Base-by-base conservation (phyloP, 1,140 invertebrate genomes). In the Bombus impatiens region DNA sequence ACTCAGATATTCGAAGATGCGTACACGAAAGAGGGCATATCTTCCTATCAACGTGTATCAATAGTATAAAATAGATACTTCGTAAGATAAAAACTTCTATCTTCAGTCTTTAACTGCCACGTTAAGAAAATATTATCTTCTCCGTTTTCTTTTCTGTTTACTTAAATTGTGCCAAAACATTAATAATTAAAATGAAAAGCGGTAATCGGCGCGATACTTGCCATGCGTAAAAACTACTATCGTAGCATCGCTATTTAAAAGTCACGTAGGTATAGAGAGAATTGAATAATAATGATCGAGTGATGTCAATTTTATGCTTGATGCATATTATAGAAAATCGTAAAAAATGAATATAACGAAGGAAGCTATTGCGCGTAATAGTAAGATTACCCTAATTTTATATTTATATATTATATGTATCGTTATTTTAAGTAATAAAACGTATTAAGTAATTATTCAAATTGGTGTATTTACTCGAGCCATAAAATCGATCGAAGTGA, bases 341-440 rank as follows among this genome's bases (percentile, higher is more conserved):
- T 32, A 80, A 70, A 9, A 6, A 44, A 47, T 47, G 47, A 44
- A 68, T 47, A 28, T 68, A 68, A 70, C 68, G 68, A n/a, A 42
- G 37, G 1, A 42, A 44, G 40, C 40, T 47, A n/a, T 68, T 18
- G 32, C 68, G 79, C 42, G 53, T 37, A 71, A 71, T 32, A 40
- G 13, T 80, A 80, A 80, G 42, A 57, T 15, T 32, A 13, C 25
- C 32, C 22, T n/a, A 59, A 59, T 72, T 72, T 81, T 81, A 59
- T 72, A 81, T 81, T 72, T 72, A 71, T 65, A 65, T 47, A 75
- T 47, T 72, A 57, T 62, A 62, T 65, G 57, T 75, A 65, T 65
- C 80, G 44, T 2, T 59, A 28, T 74, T 59, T 75, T 82, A 72
- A 22, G 35, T 74, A 75, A 82, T 65, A 75, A 75, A 82, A 32